Base-by-base conservation (phyloP, 2,888 invertebrate genomes). In the Autographa gamma region DNA sequence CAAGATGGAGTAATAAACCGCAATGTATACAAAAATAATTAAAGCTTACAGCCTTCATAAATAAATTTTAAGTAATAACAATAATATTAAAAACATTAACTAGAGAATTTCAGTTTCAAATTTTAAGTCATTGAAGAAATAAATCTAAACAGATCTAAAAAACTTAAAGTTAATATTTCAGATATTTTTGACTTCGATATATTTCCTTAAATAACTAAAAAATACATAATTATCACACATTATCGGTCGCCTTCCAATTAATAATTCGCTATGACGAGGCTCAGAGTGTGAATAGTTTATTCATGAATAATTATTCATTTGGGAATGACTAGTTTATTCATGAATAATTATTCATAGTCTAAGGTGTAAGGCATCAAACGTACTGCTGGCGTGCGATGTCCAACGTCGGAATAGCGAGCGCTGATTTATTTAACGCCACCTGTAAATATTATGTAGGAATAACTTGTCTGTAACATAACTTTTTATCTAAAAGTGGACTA, bases 351-450 rank as follows among this genome's bases (percentile, higher is more conserved):
- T 76, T 71, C 77, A 60, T 62, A 71, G 66, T 59, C 77, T 77
- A 80, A 76, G 68, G 14, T 63, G 34, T 69, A 69, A 77, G 80
- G 61, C 67, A 67, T 77, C 63, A 63, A 77, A 77, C 77, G 67
- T 77, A 73, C 63, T 68, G 48, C 60, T 58, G 63, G 32, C 58
- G 78, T 81, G 78, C 78, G 66, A 56, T 66, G 73, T 77, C 73
- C 77, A 60, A 81, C 81, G 78, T 78, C 78, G 81, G 81, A 25
- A 52, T 65, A 61, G 60, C 59, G 65, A 38, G 14, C 38, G 60
- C 34, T 63, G 69, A 34, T 38, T 67, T 25, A 1, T 59, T 72
- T 81, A 83, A 71, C 81, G 83, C 83, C 83, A 81, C 67, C 83
- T 82, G 76, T 1, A 43, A 81, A 71, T 16, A 16, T 16, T 16